Conservation (phyloP, 2,888 invertebrate genomes). For the Nineta flava region DNA sequence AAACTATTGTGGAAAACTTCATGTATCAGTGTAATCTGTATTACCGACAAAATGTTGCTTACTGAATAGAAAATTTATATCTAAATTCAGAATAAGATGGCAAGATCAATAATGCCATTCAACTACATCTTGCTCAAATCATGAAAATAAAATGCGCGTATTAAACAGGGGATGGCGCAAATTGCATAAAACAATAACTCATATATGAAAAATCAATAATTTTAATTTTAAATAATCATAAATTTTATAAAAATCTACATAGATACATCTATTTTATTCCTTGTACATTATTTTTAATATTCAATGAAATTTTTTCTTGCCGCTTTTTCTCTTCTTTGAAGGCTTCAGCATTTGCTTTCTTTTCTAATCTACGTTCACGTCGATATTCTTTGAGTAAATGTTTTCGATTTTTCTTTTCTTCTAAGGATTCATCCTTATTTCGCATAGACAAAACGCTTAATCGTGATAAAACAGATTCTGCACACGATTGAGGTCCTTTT, state of each 20-base stretch:
- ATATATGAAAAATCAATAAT: background rate
- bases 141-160: background rate
- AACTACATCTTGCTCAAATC: too few species aligned
- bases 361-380: conserved; percentile 61
- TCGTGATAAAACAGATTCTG: conserved; percentile 48
- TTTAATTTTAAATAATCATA: background rate
- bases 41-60: too few species aligned
- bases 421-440: conserved; percentile 60
- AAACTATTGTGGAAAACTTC: too few species aligned
- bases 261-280: conserved; percentile 27
- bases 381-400: conserved; percentile 61
- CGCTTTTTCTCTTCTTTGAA: conserved; percentile 76
- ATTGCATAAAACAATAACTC: background rate
- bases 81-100: too few species aligned
- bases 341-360: conserved; percentile 62
- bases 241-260: background rate
- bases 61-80: too few species aligned
- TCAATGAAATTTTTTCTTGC: conserved; percentile 60
- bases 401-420: conserved; percentile 65
- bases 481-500: conserved; percentile 37
- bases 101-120: too few species aligned
- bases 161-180: background rate
- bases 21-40: too few species aligned
- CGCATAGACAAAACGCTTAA: conserved; percentile 51
- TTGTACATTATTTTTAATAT: conserved; percentile 58